phyloP scores from a whole-genome alignment of 2,888 invertebrate genomes.

The Ochropleura plecta region DNA sequence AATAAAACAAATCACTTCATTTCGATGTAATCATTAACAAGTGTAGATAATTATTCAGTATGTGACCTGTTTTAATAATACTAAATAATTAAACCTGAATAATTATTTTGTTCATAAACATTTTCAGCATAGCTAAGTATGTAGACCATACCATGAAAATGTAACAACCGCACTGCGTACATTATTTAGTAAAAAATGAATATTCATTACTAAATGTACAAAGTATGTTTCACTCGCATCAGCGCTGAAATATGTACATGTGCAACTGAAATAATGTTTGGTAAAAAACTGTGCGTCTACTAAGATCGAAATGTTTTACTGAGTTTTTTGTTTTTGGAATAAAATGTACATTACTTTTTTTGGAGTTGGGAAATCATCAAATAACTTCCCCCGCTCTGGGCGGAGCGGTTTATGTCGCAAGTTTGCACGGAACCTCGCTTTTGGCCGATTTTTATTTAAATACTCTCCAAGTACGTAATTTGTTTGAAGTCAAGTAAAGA shows the following conservation, averaged over 20 bases:
- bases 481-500: conserved; percentile 5
- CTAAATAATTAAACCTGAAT: neutral
- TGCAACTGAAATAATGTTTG: conserved; percentile 34
- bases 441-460: neutral
- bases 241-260: conserved; percentile 25
- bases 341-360: conserved; percentile 2
- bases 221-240: conserved; percentile 38
- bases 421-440: too few relatives aligned
- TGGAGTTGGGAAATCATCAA: too few relatives aligned
- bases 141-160: conserved; percentile 24
- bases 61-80: neutral
- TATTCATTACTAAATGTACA: conserved; percentile 48
- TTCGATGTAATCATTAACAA: neutral
- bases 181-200: too few relatives aligned
- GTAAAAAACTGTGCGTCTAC: conserved; percentile 33
- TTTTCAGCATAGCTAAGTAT: neutral
- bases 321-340: conserved; percentile 12
- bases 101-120: neutral
- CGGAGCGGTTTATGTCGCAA: too few relatives aligned
- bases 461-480: neutral
- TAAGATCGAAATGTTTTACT: conserved; percentile 1
- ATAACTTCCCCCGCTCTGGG: too few relatives aligned
- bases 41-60: too few relatives aligned
- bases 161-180: conserved; percentile 48
- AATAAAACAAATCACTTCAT: neutral